Conservation (phyloP, 2,888 invertebrate genomes). For the Parnassius orleans region DNA sequence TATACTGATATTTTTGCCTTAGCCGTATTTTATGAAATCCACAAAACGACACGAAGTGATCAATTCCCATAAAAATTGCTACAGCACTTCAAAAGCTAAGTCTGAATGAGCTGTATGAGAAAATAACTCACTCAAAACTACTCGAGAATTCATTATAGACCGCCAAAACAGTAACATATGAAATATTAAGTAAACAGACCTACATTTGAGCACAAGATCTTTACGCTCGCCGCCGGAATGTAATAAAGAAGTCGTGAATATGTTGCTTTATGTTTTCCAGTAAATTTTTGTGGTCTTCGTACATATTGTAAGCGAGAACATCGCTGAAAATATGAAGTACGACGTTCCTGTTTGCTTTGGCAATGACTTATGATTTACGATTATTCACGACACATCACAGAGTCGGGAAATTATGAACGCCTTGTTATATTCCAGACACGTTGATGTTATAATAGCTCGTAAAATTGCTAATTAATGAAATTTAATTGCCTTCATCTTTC, state of each 20-base stretch:
- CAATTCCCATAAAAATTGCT: neutral
- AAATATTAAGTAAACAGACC: slow-evolving; percentile 23
- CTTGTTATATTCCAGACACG: slow-evolving; percentile 14
- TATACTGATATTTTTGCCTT: neutral
- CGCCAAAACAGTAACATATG: slow-evolving; percentile 3
- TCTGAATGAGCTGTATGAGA: neutral
- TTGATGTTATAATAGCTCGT: slow-evolving; percentile 10
- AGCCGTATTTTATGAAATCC: neutral
- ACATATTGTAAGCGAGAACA: slow-evolving; percentile 19
- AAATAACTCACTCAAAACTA: slow-evolving; percentile 6
- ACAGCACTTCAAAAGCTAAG: neutral
- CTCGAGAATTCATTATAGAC: slow-evolving; percentile 15
- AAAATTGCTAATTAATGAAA: slow-evolving; percentile 13
- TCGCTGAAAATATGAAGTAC: slow-evolving; percentile 18
- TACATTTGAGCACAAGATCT: slow-evolving; percentile 10
- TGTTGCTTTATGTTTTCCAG: slow-evolving; percentile 20
- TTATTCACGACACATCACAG: neutral
- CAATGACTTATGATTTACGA: slow-evolving; percentile 23
- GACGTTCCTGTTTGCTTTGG: slow-evolving; percentile 10
- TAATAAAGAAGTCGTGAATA: slow-evolving; percentile 19
- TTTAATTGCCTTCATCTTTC: neutral
- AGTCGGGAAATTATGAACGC: slow-evolving; percentile 9
- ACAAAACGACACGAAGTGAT: neutral
- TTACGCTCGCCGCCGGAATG: slow-evolving; percentile 6
- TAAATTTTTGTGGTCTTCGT: slow-evolving; percentile 14